These are phyloP conservation scores for Coendou prehensilis DNA, from an alignment of 2,797 vertebrate genomes.

Conservation along the genomic window DNA sequence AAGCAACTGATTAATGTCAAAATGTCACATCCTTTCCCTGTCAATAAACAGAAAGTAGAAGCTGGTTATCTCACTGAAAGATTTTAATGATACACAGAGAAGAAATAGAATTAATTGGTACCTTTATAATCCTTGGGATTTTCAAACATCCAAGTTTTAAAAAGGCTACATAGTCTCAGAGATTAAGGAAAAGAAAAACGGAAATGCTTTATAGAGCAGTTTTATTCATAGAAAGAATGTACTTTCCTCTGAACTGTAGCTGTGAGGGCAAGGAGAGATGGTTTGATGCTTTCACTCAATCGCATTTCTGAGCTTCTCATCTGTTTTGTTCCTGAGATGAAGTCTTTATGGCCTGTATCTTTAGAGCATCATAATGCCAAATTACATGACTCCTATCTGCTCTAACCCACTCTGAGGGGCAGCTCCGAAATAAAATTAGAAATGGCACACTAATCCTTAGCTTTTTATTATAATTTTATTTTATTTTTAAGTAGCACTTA, in stretches of 20 bases:
- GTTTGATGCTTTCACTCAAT: not conserved
- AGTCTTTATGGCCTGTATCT: conserved; percentile 48
- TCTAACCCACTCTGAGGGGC: conserved; percentile 54
- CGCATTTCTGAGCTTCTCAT: conserved; percentile 56
- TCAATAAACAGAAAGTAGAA: conserved; percentile 78
- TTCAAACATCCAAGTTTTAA: conserved; percentile 11
- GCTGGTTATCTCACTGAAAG: conserved; percentile 68
- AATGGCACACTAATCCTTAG: conserved; percentile 73
- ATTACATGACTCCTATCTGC: conserved; percentile 55
- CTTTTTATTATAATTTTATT: conserved; percentile 84
- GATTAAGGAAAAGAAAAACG: conserved; percentile 49
- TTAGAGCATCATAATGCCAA: conserved; percentile 64
- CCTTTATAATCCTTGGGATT: conserved; percentile 56
- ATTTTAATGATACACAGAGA: conserved; percentile 72
- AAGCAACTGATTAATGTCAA: conserved; percentile 80
- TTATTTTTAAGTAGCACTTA: conserved; percentile 78
- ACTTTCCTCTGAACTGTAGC: not conserved
- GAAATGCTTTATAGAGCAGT: not conserved
- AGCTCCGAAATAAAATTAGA: conserved; percentile 73
- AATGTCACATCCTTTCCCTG: conserved; percentile 62
- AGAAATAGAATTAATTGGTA: conserved; percentile 62
- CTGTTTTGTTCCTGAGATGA: not conserved
- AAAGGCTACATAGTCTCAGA: conserved; percentile 48
- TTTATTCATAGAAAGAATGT: not conserved
- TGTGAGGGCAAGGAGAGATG: not conserved